These are phyloP conservation scores for Atrina japonica DNA, from an alignment of 2,888 invertebrate genomes.

Conservation along the genomic window DNA sequence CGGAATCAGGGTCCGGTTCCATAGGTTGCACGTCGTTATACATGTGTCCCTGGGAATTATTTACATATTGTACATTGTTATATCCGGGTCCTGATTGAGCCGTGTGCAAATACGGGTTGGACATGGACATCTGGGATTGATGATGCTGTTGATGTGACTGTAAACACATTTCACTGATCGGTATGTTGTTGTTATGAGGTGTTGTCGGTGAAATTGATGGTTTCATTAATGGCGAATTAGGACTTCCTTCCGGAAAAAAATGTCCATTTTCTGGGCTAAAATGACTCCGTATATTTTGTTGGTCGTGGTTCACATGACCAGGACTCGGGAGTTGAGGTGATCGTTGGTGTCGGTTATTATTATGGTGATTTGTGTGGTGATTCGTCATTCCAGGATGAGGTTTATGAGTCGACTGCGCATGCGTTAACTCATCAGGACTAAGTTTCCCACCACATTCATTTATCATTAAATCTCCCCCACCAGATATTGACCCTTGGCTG, in stretches of 20 bases:
- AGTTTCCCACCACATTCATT: conserved; percentile 64
- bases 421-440: conserved; percentile 36
- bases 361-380: conserved; percentile 38
- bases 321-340: conserved; percentile 41
- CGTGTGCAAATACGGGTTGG: conserved; percentile 53
- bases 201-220: conserved; percentile 51
- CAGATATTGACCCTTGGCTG: conserved; percentile 53
- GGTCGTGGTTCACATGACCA: conserved; percentile 14
- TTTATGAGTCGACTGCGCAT: conserved; percentile 15
- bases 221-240: conserved; percentile 42
- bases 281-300: conserved; percentile 30
- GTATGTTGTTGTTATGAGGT: conserved; percentile 44
- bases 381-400: conserved; percentile 48
- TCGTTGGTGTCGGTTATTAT: conserved; percentile 23
- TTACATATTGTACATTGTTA: conserved; percentile 52
- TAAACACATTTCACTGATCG: conserved; percentile 50
- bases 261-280: conserved; percentile 26
- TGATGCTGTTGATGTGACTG: conserved; percentile 54
- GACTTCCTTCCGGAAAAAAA: conserved; percentile 31
- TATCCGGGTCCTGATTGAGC: conserved; percentile 45
- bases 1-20: conserved; percentile 57
- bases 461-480: conserved; percentile 40
- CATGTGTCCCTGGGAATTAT: conserved; percentile 55
- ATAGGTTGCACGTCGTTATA: conserved; percentile 59
- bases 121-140: conserved; percentile 47